Conservation (phyloP, 2,113 vertebrate species). For the Sminthopsis crassicaudata region DNA sequence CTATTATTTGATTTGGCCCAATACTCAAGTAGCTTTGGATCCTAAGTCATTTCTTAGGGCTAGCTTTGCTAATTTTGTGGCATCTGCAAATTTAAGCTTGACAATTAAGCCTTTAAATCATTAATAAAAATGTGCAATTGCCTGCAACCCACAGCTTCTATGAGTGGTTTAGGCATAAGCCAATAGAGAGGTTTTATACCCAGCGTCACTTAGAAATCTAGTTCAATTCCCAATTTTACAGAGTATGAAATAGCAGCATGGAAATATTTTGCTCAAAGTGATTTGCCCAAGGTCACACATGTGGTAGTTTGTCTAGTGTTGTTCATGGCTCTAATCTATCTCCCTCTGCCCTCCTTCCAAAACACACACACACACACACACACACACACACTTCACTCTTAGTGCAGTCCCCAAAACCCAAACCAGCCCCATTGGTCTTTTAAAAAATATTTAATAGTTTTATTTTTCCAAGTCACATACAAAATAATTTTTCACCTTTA, state of each 20-base stretch:
- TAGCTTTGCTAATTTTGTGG: background rate
- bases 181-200: background rate
- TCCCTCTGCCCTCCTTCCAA: too few species aligned
- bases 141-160: background rate
- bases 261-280: background rate
- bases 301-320: background rate
- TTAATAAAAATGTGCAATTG: background rate
- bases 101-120: background rate
- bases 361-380: background rate
- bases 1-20: background rate
- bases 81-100: background rate
- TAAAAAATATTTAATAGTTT: too few species aligned
- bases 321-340: background rate
- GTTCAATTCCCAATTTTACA: background rate
- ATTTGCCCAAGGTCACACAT: background rate
- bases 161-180: background rate
- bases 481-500: too few species aligned
- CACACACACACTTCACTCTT: background rate
- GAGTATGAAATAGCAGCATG: background rate
- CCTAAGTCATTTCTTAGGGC: background rate
- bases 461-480: too few species aligned
- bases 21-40: background rate
- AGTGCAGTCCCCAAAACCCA: background rate
- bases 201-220: background rate
- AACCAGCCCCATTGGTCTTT: background rate